Conservation (phyloP, 2,797 vertebrate species). For the Vipera latastei region DNA sequence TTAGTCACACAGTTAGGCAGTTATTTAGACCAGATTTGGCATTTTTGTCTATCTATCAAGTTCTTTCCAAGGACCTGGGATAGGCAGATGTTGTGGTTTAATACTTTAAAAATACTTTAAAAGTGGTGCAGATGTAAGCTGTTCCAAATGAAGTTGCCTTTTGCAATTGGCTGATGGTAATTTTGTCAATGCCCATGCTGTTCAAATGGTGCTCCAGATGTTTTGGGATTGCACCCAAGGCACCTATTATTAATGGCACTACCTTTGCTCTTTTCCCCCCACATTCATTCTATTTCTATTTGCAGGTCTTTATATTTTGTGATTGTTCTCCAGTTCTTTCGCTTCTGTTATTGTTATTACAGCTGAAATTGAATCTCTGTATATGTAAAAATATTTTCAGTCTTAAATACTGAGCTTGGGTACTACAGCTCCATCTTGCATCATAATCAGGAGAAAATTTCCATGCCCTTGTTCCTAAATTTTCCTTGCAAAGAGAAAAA, state of each 20-base stretch:
- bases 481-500: slow-evolving; percentile 18
- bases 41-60: neutral
- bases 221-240: neutral
- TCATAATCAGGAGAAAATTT: neutral
- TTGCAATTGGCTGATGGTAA: neutral
- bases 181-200: neutral
- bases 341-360: neutral
- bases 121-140: neutral
- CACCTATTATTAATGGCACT: neutral
- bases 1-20: neutral
- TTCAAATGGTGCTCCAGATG: neutral
- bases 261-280: neutral
- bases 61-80: neutral
- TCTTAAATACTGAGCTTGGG: neutral
- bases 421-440: neutral
- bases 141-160: neutral
- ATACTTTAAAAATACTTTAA: neutral
- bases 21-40: neutral
- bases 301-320: neutral
- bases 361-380: neutral
- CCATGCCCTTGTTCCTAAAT: neutral
- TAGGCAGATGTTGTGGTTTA: neutral
- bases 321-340: neutral
- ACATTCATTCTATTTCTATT: neutral
- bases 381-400: neutral